Conservation (phyloP, 2,113 vertebrate genomes). For the Panurus biarmicus region DNA sequence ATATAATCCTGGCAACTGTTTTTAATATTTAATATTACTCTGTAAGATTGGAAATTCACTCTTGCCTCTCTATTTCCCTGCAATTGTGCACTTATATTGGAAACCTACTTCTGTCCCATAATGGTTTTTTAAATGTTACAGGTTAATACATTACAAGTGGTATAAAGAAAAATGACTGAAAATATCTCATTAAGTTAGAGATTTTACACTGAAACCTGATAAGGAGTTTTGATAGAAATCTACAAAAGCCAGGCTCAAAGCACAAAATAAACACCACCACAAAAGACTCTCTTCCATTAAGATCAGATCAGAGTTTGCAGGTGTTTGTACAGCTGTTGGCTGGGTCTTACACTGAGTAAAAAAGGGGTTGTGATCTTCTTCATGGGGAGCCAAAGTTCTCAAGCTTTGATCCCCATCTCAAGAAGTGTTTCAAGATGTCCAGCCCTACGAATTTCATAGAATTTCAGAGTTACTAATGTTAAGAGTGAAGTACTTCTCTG, state of each 20-base stretch:
- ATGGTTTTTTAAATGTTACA: background rate
- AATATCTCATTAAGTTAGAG: background rate
- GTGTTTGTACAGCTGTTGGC: constrained; percentile 53
- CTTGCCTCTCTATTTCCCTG: background rate
- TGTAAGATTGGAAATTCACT: background rate
- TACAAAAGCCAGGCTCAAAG: constrained; percentile 19
- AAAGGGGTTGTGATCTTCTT: constrained; percentile 21
- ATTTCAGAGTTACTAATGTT: background rate
- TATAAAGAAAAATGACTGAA: background rate
- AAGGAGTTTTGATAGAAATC: constrained; percentile 36
- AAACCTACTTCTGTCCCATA: background rate
- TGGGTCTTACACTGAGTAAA: background rate
- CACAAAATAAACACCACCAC: constrained; percentile 44
- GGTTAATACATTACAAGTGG: background rate
- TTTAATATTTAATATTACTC: background rate
- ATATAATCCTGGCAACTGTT: background rate
- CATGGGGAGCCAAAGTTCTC: constrained; percentile 7
- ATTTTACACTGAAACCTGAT: constrained; percentile 30
- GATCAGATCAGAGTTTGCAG: constrained; percentile 34
- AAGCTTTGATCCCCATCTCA: background rate
- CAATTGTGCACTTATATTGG: background rate
- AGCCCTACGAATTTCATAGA: background rate
- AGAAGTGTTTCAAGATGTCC: constrained; percentile 34
- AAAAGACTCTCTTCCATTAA: constrained; percentile 1
- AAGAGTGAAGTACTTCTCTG: background rate